Evolutionary conservation across 2,113 vertebrate genomes (phyloP).

Genomic region (Zeus faber): DNA sequence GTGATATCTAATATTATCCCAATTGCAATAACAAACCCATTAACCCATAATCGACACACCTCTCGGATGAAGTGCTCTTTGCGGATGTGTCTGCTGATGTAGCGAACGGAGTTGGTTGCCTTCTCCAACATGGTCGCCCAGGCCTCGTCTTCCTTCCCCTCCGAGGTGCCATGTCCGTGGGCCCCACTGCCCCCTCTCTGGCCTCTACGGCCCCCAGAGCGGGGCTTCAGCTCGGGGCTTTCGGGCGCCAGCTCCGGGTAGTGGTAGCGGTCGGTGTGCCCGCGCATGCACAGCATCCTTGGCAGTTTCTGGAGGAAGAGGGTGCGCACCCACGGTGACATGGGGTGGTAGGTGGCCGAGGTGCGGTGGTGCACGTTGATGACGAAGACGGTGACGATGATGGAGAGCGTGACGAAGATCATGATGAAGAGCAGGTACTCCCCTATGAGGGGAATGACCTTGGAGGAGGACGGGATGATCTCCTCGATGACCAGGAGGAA

Average conservation of each 20-base stretch:
- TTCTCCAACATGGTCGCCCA: constrained; percentile 87
- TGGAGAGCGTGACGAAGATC: constrained; percentile 96
- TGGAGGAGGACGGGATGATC: constrained; percentile 97
- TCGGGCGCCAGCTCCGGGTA: constrained; percentile 79
- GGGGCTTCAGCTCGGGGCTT: constrained; percentile 66
- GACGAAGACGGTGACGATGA: constrained; percentile 94
- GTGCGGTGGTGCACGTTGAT: constrained; percentile 97
- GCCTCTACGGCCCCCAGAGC: constrained; percentile 47
- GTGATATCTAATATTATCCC: background rate
- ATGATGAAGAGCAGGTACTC: constrained; percentile 97
- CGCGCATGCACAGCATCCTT: constrained; percentile 88
- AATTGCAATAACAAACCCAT: background rate
- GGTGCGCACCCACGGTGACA: constrained; percentile 94
- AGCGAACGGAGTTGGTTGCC: constrained; percentile 87
- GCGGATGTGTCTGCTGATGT: constrained; percentile 92
- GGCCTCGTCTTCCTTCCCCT: constrained; percentile 80
- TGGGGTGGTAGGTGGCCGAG: constrained; percentile 91
- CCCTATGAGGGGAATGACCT: constrained; percentile 94
- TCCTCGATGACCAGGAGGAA: constrained; percentile 97
- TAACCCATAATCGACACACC: background rate
- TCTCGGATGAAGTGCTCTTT: constrained; percentile 91
- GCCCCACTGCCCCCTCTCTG: constrained; percentile 36
- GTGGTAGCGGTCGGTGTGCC: constrained; percentile 83
- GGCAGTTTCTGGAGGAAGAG: constrained; percentile 92
- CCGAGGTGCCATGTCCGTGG: constrained; percentile 61